Base-by-base conservation (phyloP, 2,113 vertebrate species). In the Nyctibius bracteatus region DNA sequence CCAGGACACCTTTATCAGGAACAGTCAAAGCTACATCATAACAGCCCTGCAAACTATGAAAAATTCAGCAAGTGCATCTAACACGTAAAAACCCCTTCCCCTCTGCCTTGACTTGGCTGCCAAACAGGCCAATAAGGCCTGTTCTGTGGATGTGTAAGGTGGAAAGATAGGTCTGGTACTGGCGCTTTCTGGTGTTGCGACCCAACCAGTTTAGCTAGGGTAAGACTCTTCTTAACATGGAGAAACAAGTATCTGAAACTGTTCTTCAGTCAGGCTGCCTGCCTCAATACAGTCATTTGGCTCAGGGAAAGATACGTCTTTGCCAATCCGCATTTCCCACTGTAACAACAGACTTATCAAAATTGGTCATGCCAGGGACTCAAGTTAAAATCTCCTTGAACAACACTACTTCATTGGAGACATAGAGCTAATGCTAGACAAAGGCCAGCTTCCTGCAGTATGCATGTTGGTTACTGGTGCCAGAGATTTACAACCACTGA, bases 401-500 rank as follows among this genome's bases (percentile, higher is more conserved):
- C 77, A 95, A 96, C 94, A 95, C 81, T 93, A 54, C 81, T 96
- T 91, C 35, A 75, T 31, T 96, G 95, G 88, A 94, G 94, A 94
- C 89, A 23, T 33, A 79, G 77, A 88, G 44, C 91, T 94, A 84
- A 44, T 54, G 68, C 80, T 91, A 97, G 94, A 95, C 96, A 96
- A 96, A 96, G 94, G 92, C 86, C 0, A 20, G 91, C 94, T 97
- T 97, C 96, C 96, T 97, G 86, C 88, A 96, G 81, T 95, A 89
- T 88, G 86, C 0, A 0, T 87, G 80, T 71, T 94, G 88, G 62
- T 72, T 87, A 75, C 66, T 81, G 57, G 67, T 92, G 95, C 96
- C 94, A 97, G 96, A 96, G 94, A 94, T 96, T 91, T 95, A 75
- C 91, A 94, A 79, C 94, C 81, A 85, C 95, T 94, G 96, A 96